Conservation (phyloP, 2,113 vertebrate genomes). For the Montifringilla adamsi region DNA sequence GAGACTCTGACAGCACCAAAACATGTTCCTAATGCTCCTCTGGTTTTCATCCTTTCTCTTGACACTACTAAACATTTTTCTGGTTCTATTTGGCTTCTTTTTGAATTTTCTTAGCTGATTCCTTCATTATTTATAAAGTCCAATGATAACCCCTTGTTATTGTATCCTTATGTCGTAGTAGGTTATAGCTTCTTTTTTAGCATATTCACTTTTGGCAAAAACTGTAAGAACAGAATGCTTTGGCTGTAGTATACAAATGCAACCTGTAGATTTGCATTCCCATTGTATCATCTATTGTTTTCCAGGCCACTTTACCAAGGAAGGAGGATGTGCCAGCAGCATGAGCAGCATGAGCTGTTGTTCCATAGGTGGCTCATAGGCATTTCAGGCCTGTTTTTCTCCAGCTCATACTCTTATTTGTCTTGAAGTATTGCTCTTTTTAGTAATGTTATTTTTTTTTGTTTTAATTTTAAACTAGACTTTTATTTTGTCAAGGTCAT, state of each 20-base stretch:
- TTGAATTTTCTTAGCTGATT: neutral
- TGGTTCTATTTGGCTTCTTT: neutral
- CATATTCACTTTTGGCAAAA: neutral
- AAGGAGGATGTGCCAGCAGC: neutral
- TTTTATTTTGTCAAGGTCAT: neutral
- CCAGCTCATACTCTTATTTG: neutral
- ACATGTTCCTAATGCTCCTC: neutral
- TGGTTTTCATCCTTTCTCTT: neutral
- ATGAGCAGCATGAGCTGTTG: neutral
- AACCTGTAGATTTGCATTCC: neutral
- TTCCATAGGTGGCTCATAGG: neutral
- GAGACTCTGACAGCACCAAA: neutral
- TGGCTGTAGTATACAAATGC: rapidly evolving
- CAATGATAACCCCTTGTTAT: neutral
- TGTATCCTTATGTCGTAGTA: neutral
- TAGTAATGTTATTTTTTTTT: neutral
- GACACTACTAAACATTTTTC: neutral
- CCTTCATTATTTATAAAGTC: neutral
- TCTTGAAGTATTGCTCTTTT: neutral
- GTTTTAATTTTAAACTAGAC: neutral
- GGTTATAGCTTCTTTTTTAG: neutral
- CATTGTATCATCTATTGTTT: neutral
- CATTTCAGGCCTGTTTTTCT: neutral
- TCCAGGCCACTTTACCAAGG: neutral
- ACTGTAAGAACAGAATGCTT: neutral